phyloP scores from a whole-genome alignment of 2,113 vertebrate species.

The Andinoacara biseriatus region DNA sequence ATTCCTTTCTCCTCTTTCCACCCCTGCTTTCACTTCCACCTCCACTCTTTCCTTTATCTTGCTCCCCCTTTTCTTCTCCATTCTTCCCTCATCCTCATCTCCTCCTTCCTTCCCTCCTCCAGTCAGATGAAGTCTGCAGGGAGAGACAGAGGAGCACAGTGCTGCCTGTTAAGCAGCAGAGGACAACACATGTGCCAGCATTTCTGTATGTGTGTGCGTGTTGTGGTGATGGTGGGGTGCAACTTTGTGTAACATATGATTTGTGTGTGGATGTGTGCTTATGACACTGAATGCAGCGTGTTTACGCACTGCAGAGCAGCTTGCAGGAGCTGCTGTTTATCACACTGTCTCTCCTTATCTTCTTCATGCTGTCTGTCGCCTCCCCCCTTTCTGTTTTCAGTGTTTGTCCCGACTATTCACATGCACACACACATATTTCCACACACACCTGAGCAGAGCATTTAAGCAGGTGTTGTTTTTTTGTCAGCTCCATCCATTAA shows the following conservation, averaged over 20 bases:
- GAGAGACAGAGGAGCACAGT: conserved; percentile 46
- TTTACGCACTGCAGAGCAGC: conserved; percentile 17
- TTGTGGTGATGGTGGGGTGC: not conserved
- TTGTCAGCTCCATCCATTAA: conserved; percentile 53
- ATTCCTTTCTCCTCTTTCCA: not conserved
- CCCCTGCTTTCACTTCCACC: not conserved
- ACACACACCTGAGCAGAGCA: conserved; percentile 16
- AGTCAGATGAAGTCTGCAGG: conserved; percentile 49
- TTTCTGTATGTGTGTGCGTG: conserved; percentile 4
- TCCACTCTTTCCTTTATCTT: not conserved
- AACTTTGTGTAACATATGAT: conserved; percentile 2
- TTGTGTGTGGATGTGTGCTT: not conserved
- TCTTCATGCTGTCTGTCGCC: conserved; percentile 43
- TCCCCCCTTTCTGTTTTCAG: not conserved
- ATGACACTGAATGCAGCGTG: not conserved
- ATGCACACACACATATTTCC: not conserved
- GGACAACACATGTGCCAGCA: conserved; percentile 28
- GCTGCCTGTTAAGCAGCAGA: conserved; percentile 69
- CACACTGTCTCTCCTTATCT: conserved; percentile 47
- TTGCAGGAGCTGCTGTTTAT: conserved; percentile 41
- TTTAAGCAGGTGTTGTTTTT: conserved; percentile 51
- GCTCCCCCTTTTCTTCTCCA: not conserved
- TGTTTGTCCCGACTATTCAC: not conserved
- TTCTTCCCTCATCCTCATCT: not conserved
- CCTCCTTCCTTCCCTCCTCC: conserved; percentile 7